phyloP scores from a whole-genome alignment of 2,888 invertebrate genomes.

The Caenorhabditis panamensis region DNA sequence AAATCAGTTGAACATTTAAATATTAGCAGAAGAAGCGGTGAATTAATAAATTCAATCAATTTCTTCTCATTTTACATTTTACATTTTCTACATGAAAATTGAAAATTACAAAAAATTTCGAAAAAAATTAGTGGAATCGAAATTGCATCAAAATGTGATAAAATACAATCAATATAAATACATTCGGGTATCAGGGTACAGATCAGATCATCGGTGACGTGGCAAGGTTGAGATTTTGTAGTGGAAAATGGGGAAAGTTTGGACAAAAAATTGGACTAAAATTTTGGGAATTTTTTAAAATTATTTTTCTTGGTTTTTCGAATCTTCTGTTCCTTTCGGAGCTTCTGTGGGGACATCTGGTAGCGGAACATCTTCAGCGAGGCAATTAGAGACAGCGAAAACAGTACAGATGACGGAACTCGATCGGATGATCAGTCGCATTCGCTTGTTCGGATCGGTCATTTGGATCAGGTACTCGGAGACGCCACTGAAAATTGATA shows the following conservation, averaged over 20 bases:
- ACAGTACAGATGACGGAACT: conserved; percentile 35
- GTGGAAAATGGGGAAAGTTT: not conserved
- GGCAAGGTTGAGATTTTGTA: conserved; percentile 6
- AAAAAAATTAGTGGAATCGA: too few species aligned
- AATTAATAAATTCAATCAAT: too few species aligned
- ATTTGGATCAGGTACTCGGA: conserved; percentile 37
- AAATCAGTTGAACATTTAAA: not conserved
- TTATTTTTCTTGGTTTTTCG: not conserved
- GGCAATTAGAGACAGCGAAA: conserved; percentile 31
- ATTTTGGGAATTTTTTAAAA: not conserved
- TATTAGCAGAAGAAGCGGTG: not conserved
- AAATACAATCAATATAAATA: conserved; percentile 9
- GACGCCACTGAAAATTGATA: conserved; percentile 38
- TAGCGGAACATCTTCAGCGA: not conserved
- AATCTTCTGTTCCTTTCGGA: too few species aligned
- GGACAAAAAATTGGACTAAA: too few species aligned
- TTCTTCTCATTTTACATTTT: too few species aligned
- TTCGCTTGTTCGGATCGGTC: conserved; percentile 28
- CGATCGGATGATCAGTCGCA: conserved; percentile 36
- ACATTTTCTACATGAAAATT: too few species aligned
- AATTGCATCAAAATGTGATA: too few species aligned
- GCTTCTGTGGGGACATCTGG: too few species aligned
- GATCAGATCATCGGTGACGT: conserved; percentile 8
- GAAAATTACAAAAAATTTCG: too few species aligned
- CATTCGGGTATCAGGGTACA: too few species aligned